These are phyloP conservation scores for Megalops atlanticus DNA, from an alignment of 2,113 vertebrate species.

Conservation along the genomic window DNA sequence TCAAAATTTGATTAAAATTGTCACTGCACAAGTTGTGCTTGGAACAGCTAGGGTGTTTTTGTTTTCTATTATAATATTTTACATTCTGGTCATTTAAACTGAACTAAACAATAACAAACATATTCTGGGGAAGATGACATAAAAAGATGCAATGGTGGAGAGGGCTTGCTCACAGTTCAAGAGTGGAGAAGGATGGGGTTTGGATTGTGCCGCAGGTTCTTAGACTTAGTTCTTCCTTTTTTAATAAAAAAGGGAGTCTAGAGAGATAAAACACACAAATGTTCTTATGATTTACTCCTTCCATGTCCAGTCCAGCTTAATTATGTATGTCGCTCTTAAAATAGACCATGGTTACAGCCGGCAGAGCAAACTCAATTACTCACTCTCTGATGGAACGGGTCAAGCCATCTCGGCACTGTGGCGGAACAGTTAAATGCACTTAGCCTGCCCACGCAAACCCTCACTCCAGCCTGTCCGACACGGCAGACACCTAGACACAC, in stretches of 20 bases:
- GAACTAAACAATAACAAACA: too few relatives aligned
- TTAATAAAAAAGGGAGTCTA: not conserved
- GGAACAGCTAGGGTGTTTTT: too few relatives aligned
- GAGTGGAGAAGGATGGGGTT: not conserved
- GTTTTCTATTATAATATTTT: too few relatives aligned
- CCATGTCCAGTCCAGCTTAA: constrained; percentile 19
- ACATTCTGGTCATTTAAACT: too few relatives aligned
- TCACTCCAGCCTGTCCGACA: not conserved
- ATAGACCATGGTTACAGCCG: constrained; percentile 9
- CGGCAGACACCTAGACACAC: not conserved
- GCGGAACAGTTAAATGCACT: constrained; percentile 49
- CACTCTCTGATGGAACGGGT: not conserved
- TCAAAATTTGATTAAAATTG: too few relatives aligned
- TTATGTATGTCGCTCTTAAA: constrained; percentile 30
- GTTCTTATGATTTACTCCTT: constrained; percentile 10
- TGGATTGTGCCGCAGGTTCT: not conserved
- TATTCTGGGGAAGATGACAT: too few relatives aligned
- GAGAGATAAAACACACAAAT: not conserved
- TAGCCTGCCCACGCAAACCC: constrained; percentile 38
- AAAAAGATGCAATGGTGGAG: too few relatives aligned
- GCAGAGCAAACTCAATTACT: constrained; percentile 7
- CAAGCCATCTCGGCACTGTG: not conserved
- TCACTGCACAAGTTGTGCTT: too few relatives aligned
- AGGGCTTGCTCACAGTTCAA: not conserved
- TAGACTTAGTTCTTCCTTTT: not conserved